phyloP scores from a whole-genome alignment of 2,888 invertebrate genomes.

The Synanthedon myopaeformis region DNA sequence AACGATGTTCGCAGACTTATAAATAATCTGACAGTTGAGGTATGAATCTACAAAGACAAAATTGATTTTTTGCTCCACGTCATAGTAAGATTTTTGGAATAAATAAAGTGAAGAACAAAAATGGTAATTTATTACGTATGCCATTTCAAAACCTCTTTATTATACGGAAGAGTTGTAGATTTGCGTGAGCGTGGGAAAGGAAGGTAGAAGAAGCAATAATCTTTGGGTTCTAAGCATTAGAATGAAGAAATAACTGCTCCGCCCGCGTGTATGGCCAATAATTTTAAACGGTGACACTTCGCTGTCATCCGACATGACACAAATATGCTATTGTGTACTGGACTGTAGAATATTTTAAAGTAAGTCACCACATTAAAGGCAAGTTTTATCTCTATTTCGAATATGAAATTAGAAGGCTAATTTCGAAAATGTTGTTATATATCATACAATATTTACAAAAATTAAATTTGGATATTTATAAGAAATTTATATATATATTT shows the following conservation, averaged over 20 bases:
- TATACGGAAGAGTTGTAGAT: slow-evolving; percentile 13
- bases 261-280: slow-evolving; percentile 7
- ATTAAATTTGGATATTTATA: too few species aligned
- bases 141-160: slow-evolving; percentile 18
- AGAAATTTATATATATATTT: too few species aligned
- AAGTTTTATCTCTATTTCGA: too few species aligned
- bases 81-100: too few species aligned
- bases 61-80: too few species aligned
- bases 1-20: slow-evolving; percentile 45
- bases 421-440: too few species aligned
- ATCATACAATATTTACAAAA: too few species aligned
- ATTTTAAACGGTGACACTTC: slow-evolving; percentile 4
- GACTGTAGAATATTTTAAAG: not conserved
- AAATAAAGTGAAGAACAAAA: slow-evolving; percentile 17
- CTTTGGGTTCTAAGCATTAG: slow-evolving; percentile 10
- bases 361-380: too few species aligned
- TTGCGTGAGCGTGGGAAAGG: slow-evolving; percentile 30
- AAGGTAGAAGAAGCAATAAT: slow-evolving; percentile 14
- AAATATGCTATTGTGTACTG: not conserved
- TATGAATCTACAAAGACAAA: slow-evolving; percentile 29
- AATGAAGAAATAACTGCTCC: slow-evolving; percentile 9
- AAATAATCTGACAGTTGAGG: slow-evolving; percentile 54
- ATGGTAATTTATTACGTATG: slow-evolving; percentile 11
- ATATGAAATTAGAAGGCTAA: too few species aligned
- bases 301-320: not conserved